Evolutionary conservation across 2,113 vertebrate species (phyloP), one percentile per base, ranked within the genome.

Genomic region (Tympanuchus pallidicinctus): DNA sequence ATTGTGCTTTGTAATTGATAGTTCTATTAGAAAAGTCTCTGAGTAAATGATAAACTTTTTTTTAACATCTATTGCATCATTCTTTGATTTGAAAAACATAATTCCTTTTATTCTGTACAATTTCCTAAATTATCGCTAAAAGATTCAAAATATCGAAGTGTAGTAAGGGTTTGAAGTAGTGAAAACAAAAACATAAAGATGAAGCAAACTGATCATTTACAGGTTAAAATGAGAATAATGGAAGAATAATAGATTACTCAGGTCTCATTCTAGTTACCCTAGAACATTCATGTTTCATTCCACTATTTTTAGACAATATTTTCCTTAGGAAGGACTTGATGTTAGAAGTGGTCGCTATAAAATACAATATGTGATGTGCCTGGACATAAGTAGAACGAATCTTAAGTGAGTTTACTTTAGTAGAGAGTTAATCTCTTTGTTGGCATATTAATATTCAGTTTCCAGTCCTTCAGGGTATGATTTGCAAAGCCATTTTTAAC

Each of bases 401-500:
- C 36, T 50, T 80, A 56, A 67, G n/a, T 20, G 30, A 66, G 27
- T 70, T 92, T 60, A 48, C 24, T 43, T 56, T 61, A 70, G 27
- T 17, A 65, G 36, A 54, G 21, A 82, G 14, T 76, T 93, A 42
- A 57, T 70, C 45, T 93, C 88, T 75, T 69, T 81, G 45, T 86
- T 85, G 47, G 52, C 32, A 86, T 73, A 70, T 30, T n/a, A 96
- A 60, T 74, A 64, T 57, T 91, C 61, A 57, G 32, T 70, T 92
- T 87, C 50, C 69, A 64, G 28, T 61, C 43, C 61, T 86, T 79
- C 63, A 71, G 17, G n/a, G 11, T 61, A 78, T 1, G 4, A 82
- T 91, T 95, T 78, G 30, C 47, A 84, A 92, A 89, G 43, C 75
- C 3, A 40, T 83, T 90, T 92, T 91, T 72, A 91, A 90, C 72